Evolutionary conservation across 35 echinoderm and acorn worm species (phyloP), one percentile per base, ranked within the genome.

Genomic region (Diadema setosum): DNA sequence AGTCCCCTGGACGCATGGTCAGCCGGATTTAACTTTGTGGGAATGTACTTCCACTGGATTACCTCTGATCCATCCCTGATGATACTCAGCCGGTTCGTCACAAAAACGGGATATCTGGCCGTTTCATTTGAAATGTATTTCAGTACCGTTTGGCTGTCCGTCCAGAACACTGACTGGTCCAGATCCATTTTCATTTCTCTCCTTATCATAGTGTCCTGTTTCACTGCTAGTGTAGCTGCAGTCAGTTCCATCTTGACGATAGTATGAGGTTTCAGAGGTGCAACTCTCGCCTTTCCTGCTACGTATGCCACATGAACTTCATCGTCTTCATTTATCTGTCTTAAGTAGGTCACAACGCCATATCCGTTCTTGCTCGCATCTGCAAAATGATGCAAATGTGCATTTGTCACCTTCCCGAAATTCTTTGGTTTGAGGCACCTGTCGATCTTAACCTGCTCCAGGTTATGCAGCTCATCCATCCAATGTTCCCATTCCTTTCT

Each of bases 1-100:
- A 94, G 46, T 70, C 82, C 87, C 30, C 93, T 9, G n/a, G 87
- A 85, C 3, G 88, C 83, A 82, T 91, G 88, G 39, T 95, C 43
- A 34, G 70, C 84, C 14, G 83, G 88, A 39, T 91, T 95, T 18
- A 82, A 17, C 15, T 56, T 70, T 3, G 67, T 42, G 17, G 30
- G 45, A 18, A 94, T 73, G 45, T 92, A 82, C 45, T 23, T 75
- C 84, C 85, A 88, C 44, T 83, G 57, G 0, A 44, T 5, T 1
- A 63, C 15, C 31, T 78, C 46, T 42, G 86, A 89, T 58, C 86
- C 81, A 46, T 94, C 45, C 24, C 40, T 1, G 23, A 94, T 89
- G 16, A 83, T 65, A 45, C 70, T 80, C 44, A 89, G 18, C 20
- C 63, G 46, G 32, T 89, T 89, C 6, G 86, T 70, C 8, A 93